Conservation (phyloP, 2,113 vertebrate species). For the Gracilinanus agilis region DNA sequence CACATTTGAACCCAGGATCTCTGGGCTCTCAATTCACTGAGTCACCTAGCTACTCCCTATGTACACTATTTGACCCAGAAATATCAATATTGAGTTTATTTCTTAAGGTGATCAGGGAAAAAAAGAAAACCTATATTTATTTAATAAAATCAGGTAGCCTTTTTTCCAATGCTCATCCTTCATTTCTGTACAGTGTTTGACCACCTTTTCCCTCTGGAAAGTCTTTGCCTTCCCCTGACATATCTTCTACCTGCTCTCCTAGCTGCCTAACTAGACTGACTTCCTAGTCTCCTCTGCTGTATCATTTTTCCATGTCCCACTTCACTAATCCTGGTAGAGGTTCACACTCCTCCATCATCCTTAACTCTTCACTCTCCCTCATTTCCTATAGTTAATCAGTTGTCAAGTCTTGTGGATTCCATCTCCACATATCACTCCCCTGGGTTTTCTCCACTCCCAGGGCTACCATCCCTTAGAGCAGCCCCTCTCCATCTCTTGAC, state of each 20-base stretch:
- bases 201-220: neutral
- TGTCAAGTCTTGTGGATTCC: neutral
- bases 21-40: no score
- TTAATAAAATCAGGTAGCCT: neutral
- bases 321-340: neutral
- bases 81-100: no score
- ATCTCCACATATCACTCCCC: neutral
- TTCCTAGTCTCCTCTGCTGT: neutral
- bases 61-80: no score
- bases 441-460: neutral
- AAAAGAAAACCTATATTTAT: no score
- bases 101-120: no score
- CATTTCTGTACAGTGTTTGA: neutral
- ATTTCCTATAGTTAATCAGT: neutral
- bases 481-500: neutral
- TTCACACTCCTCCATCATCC: neutral
- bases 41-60: no score
- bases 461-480: neutral
- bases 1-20: no score
- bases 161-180: no score
- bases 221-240: neutral
- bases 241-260: neutral
- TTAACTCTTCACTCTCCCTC: neutral
- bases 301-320: neutral
- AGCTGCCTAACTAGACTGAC: neutral